Conservation (phyloP, 1,140 invertebrate genomes). For the Drosophila nasuta region DNA sequence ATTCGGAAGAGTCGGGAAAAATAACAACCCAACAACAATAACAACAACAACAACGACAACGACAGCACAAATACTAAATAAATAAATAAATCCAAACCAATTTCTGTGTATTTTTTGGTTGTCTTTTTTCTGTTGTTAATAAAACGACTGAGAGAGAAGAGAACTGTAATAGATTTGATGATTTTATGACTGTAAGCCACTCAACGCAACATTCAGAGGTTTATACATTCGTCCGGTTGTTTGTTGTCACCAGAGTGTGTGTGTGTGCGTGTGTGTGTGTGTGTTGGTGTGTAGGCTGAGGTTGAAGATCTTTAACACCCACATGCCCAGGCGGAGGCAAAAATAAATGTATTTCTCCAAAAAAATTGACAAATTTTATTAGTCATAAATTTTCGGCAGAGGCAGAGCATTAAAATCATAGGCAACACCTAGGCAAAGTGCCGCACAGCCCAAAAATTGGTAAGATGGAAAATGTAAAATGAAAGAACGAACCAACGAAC, state of each 20-base stretch:
- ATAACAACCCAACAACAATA: slow-evolving; percentile 15
- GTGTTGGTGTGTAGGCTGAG: slow-evolving; percentile 49
- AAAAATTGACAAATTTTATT: slow-evolving; percentile 76
- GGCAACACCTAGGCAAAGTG: slow-evolving; percentile 54
- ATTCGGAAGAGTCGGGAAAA: slow-evolving; percentile 25
- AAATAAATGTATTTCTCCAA: slow-evolving; percentile 16
- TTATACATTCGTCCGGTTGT: slow-evolving; percentile 42
- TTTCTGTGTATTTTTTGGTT: slow-evolving; percentile 13
- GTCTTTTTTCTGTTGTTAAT: slow-evolving; percentile 14
- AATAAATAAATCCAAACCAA: slow-evolving; percentile 27
- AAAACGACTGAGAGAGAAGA: slow-evolving; percentile 28
- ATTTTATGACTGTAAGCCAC: slow-evolving; percentile 73
- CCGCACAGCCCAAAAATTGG: not conserved
- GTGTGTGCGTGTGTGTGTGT: not conserved
- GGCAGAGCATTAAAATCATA: slow-evolving; percentile 62
- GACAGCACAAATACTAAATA: not conserved
- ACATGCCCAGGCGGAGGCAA: slow-evolving; percentile 34
- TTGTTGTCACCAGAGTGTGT: slow-evolving; percentile 31
- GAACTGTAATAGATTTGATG: slow-evolving; percentile 75
- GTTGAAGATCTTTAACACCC: slow-evolving; percentile 60
- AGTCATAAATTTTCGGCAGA: slow-evolving; percentile 67
- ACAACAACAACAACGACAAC: not conserved
- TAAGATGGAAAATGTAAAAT: not conserved
- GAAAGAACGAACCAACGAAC: not conserved
- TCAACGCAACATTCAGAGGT: slow-evolving; percentile 46